Percentiles rank a stretch among this genome's conserved stretches.
phyloP scores from a whole-genome alignment of 2,113 vertebrate genomes.

The western clawed frog (Xenopus tropicalis) region UCB_Xtro_10.0 CM004452.2:50973001-50973500 shows the following conservation, averaged over 20 bases:
- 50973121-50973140: conserved; percentile 94
- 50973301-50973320: conserved; percentile 91
- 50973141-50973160: conserved; percentile 77
- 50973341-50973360: conserved; percentile 82
- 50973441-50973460: conserved; percentile 94
- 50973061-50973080: conserved; percentile 94
- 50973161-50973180: conserved; percentile 91
- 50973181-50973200: conserved; percentile 95
- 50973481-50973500: conserved; percentile 81
- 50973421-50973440: conserved; percentile 89
- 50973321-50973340: conserved; percentile 93
- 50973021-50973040: conserved; percentile 80
- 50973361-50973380: conserved; percentile 94
- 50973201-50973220: conserved; percentile 88
- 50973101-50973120: conserved; percentile 91
- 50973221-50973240: conserved; percentile 81
- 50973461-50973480: conserved; percentile 89
- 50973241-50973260: conserved; percentile 89
- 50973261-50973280: conserved; percentile 93
- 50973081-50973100: conserved; percentile 80
- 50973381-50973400: conserved; percentile 91
- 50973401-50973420: conserved; percentile 84
- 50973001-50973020: conserved; percentile 92
- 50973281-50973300: conserved; percentile 83
- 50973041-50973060: conserved; percentile 88